Conservation (phyloP, 2,888 invertebrate genomes). For the Lordiphosa fenestrarum region DNA sequence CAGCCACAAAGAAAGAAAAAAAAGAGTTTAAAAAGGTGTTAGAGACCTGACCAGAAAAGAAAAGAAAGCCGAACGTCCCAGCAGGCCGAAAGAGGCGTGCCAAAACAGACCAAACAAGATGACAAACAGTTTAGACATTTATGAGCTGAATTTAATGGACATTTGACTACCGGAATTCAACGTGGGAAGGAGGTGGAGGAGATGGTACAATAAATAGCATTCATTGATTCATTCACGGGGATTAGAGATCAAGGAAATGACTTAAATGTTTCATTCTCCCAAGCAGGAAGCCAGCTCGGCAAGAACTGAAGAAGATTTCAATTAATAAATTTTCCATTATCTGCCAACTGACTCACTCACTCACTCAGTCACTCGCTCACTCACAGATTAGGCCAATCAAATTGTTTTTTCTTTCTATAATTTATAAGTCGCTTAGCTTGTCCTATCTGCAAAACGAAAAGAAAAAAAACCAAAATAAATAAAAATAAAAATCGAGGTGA, state of each 20-base stretch:
- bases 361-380: conserved; percentile 12
- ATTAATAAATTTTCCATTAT: conserved; percentile 44
- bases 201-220: conserved; percentile 9
- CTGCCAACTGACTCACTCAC: conserved; percentile 5
- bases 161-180: conserved; percentile 79
- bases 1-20: conserved; percentile 6
- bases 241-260: conserved; percentile 25
- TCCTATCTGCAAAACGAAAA: conserved; percentile 28
- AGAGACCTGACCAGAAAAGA: conserved; percentile 34
- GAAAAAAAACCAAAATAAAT: not conserved
- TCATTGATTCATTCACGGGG: conserved; percentile 18
- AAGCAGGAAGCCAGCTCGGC: conserved; percentile 26
- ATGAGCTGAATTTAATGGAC: conserved; percentile 76
- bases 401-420: conserved; percentile 28
- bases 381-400: conserved; percentile 43
- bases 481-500: conserved; percentile 19
- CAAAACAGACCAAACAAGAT: conserved; percentile 42
- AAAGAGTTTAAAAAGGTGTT: conserved; percentile 59
- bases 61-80: conserved; percentile 54
- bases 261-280: conserved; percentile 21
- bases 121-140: conserved; percentile 76
- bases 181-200: conserved; percentile 29
- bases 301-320: conserved; percentile 33
- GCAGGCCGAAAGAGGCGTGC: not conserved
- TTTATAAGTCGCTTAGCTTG: conserved; percentile 48